Conservation (phyloP, 2,113 vertebrate species). For the Panurus biarmicus region DNA sequence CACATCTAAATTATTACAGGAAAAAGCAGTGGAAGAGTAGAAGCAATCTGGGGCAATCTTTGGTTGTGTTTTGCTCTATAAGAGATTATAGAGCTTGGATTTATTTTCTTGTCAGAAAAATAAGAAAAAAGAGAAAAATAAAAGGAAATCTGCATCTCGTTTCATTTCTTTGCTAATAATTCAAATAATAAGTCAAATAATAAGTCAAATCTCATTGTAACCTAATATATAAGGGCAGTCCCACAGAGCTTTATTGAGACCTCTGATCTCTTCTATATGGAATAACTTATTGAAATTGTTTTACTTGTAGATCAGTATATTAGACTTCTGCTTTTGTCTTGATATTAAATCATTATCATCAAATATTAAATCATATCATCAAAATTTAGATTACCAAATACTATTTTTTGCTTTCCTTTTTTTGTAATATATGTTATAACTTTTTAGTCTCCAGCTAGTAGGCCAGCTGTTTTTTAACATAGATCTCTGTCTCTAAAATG, state of each 20-base stretch:
- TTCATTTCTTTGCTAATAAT: not conserved
- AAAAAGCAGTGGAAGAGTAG: not conserved
- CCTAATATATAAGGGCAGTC: no score
- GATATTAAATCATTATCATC: not conserved
- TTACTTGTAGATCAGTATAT: no score
- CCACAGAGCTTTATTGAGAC: not conserved
- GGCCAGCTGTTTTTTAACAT: not conserved
- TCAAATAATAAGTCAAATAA: no score
- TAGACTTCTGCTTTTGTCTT: not conserved
- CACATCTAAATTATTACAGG: not conserved
- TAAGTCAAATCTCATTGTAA: not conserved
- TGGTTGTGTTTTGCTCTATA: not conserved
- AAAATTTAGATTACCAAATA: not conserved
- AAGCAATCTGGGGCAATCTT: not conserved
- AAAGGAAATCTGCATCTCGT: not conserved
- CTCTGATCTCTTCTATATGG: not conserved
- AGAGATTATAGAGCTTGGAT: not conserved
- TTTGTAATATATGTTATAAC: not conserved
- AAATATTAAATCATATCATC: no score
- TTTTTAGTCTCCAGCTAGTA: not conserved
- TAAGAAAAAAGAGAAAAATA: not conserved
- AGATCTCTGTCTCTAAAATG: not conserved
- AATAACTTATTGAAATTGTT: no score
- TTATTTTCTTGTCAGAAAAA: not conserved
- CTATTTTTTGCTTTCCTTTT: not conserved